Conservation (phyloP, 2,888 invertebrate genomes). For the Diplolepis rosae region DNA sequence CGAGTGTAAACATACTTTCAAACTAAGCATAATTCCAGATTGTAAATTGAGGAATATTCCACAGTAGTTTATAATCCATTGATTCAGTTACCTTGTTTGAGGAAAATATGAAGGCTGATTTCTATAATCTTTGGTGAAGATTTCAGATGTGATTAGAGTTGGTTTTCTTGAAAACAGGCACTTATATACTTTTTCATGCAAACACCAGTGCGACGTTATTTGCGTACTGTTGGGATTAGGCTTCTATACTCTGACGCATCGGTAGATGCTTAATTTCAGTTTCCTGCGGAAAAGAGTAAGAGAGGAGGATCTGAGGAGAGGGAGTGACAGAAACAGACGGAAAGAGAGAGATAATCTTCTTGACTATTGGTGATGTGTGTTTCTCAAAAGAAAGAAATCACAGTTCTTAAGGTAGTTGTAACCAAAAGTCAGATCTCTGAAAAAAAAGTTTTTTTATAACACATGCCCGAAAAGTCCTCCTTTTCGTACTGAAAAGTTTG, state of each 20-base stretch:
- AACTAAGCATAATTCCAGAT: too few species aligned
- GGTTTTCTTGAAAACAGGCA: background rate
- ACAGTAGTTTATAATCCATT: background rate
- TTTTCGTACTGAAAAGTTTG: too few species aligned
- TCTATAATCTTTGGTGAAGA: background rate
- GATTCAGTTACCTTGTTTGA: background rate
- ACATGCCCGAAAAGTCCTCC: too few species aligned
- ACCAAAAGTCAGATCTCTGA: too few species aligned
- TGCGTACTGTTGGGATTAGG: constrained; percentile 31
- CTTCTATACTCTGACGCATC: constrained; percentile 30
- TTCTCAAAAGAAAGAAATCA: constrained; percentile 7
- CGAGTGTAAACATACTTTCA: too few species aligned
- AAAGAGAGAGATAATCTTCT: constrained; percentile 28
- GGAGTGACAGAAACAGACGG: constrained; percentile 13
- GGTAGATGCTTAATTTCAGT: constrained; percentile 30
- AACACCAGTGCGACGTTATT: constrained; percentile 25
- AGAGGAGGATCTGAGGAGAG: background rate
- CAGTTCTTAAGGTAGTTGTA: too few species aligned
- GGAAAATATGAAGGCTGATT: background rate
- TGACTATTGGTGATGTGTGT: background rate
- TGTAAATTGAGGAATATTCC: background rate
- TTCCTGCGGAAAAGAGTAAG: constrained; percentile 30
- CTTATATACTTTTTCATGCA: background rate
- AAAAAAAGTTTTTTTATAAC: too few species aligned
- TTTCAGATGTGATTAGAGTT: background rate